Conservation (phyloP, 2,113 vertebrate genomes). For the Caranx ignobilis region DNA sequence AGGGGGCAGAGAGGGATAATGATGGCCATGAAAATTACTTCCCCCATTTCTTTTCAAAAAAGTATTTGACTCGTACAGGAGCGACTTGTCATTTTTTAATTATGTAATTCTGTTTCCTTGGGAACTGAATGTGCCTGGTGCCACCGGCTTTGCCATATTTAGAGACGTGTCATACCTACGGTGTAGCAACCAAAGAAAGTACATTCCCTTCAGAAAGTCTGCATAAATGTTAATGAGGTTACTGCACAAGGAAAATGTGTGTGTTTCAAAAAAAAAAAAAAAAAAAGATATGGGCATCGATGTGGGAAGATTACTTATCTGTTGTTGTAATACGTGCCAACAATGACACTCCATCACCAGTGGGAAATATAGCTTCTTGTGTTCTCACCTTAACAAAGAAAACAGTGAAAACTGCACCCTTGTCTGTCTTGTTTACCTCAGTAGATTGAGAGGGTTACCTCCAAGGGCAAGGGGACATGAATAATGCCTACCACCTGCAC, state of each 20-base stretch:
- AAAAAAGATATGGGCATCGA: conserved; percentile 44
- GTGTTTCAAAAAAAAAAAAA: conserved; percentile 30
- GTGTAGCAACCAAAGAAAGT: conserved; percentile 12
- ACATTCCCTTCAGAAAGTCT: conserved; percentile 8
- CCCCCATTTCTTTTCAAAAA: conserved; percentile 36
- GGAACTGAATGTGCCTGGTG: conserved; percentile 23
- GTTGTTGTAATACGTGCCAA: conserved; percentile 60
- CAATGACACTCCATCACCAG: conserved; percentile 53
- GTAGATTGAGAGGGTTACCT: conserved; percentile 82
- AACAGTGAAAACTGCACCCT: conserved; percentile 71
- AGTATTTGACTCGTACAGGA: conserved; percentile 38
- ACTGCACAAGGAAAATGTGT: conserved; percentile 40
- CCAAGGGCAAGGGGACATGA: conserved; percentile 84
- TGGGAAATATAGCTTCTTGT: conserved; percentile 74
- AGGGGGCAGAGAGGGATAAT: conserved; percentile 9
- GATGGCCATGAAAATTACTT: conserved; percentile 48
- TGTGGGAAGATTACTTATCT: conserved; percentile 61
- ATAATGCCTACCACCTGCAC: conserved; percentile 84
- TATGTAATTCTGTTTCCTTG: conserved; percentile 47
- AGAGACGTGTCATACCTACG: conserved; percentile 6
- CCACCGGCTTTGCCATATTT: conserved; percentile 16
- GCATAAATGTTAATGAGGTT: conserved; percentile 40
- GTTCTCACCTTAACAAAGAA: conserved; percentile 73
- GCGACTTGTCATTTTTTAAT: conserved; percentile 43
- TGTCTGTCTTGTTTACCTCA: conserved; percentile 82